Conservation (phyloP, 2,888 invertebrate genomes). For the Synanthedon formicaeformis region DNA sequence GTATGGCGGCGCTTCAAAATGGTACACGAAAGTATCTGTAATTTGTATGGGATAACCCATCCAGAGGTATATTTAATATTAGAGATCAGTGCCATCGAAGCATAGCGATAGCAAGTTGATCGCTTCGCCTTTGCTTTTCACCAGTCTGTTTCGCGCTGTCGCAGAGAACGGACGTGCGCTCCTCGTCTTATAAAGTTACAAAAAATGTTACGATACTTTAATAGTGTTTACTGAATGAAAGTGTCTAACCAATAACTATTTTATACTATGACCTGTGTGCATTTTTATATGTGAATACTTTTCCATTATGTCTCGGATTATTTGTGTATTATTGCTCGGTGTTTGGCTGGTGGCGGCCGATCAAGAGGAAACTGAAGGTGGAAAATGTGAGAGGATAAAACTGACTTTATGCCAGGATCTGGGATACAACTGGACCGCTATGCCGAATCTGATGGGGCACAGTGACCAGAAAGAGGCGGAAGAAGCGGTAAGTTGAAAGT, state of each 20-base stretch:
- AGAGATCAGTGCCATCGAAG: no score
- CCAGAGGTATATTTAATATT: no score
- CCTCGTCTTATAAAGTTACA: slow-evolving; percentile 5
- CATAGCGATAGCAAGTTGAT: slow-evolving; percentile 14
- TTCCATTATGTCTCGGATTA: slow-evolving; percentile 50
- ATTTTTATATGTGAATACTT: slow-evolving; percentile 15
- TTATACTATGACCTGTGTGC: slow-evolving; percentile 41
- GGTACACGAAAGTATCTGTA: no score
- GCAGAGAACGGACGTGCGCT: slow-evolving; percentile 23
- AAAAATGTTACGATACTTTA: slow-evolving; percentile 40
- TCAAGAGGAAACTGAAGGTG: slow-evolving; percentile 56
- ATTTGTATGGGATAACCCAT: no score
- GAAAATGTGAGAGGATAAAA: slow-evolving; percentile 82
- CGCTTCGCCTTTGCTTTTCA: slow-evolving; percentile 11
- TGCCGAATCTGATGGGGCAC: slow-evolving; percentile 90
- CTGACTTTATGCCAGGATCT: slow-evolving; percentile 85
- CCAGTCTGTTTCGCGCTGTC: slow-evolving; percentile 43
- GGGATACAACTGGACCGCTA: slow-evolving; percentile 86
- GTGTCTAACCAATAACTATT: slow-evolving; percentile 37
- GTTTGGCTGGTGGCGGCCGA: slow-evolving; percentile 49
- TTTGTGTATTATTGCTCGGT: slow-evolving; percentile 39
- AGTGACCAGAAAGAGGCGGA: slow-evolving; percentile 84
- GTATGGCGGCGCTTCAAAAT: no score
- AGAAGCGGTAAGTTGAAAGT: slow-evolving; percentile 73
- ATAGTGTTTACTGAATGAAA: slow-evolving; percentile 29